Base-by-base conservation (phyloP, 2,797 vertebrate genomes). In the Gephyroberyx darwinii region DNA sequence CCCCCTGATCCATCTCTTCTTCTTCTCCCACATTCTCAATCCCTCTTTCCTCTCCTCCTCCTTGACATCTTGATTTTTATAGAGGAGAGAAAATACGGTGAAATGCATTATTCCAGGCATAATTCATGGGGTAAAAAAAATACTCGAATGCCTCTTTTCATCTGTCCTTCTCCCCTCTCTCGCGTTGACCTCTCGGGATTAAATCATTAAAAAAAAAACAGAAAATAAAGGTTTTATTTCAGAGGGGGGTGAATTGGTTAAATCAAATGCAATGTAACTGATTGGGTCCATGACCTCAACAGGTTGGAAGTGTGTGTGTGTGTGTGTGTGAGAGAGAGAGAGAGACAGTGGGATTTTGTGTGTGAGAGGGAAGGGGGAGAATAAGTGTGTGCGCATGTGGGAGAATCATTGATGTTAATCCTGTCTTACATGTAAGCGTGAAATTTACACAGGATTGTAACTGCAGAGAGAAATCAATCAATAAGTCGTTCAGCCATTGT, bases 1-100 rank as follows among this genome's bases (percentile, higher is more conserved):
- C 57, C 79, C 71, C 86, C 78, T 71, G 58, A 77, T 80, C 76
- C 54, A 54, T 69, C 71, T 74, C 55, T 54, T 60, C 71, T 74
- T 65, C 54, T 57, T 79, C 65, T 70, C 55, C 65, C 79, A 68
- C 64, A n/a, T 56, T 69, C 77, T 51, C 61, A 35, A 31, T 81
- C 59, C 62, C 68, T 82, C 70, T 71, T 59, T 81, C 58, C 31
- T 82, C 26, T 51, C 43, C 33, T 57, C 37, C 37, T 43, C 52
- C 59, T 63, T 80, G 61, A 80, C 58, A 77, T 72, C 47, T 51
- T 65, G 57, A 78, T 65, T 79, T 31, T 2, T 65, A 51, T 17
- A 62, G 47, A 72, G 31, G 66, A 74, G 17, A 75, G 78, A 78
- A 56, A 6, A n/a, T 41, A 41, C 33, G 53, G 74, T 80, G 65